phyloP scores from a whole-genome alignment of 2,888 invertebrate genomes.

The Mimas tiliae region DNA sequence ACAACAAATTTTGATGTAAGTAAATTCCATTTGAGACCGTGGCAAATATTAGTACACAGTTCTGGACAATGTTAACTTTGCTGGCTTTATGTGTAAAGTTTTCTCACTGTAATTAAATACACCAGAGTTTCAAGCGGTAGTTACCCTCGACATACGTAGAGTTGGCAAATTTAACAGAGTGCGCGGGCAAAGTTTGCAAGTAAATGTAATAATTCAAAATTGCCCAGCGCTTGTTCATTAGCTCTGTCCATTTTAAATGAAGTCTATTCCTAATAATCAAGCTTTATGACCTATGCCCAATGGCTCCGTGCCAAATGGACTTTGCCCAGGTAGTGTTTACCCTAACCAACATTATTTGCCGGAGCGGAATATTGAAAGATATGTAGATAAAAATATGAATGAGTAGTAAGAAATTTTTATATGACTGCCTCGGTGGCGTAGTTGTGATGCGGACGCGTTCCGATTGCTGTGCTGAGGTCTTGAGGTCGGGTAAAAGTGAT shows the following conservation, averaged over 20 bases:
- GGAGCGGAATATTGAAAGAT: neutral
- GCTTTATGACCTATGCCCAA: neutral
- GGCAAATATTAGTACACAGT: neutral
- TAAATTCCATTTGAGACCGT: neutral
- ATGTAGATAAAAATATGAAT: neutral
- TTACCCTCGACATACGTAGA: neutral
- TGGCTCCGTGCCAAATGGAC: neutral
- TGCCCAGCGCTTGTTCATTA: no score
- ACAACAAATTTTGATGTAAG: no score
- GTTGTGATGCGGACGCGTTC: no score
- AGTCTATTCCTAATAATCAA: neutral
- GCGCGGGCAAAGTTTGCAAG: no score
- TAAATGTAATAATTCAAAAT: no score
- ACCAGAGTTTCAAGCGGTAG: neutral
- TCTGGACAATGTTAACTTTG: neutral
- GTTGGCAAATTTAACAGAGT: neutral
- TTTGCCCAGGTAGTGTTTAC: neutral
- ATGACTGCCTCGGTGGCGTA: no score
- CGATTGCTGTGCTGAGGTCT: no score
- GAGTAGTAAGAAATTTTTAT: no score
- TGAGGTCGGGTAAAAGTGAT: no score
- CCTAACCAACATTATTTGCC: neutral
- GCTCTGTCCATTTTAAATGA: no score
- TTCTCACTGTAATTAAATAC: no score
- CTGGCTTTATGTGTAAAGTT: neutral